Conservation (phyloP, 2,888 invertebrate genomes). For the Pseudanteris insignis region DNA sequence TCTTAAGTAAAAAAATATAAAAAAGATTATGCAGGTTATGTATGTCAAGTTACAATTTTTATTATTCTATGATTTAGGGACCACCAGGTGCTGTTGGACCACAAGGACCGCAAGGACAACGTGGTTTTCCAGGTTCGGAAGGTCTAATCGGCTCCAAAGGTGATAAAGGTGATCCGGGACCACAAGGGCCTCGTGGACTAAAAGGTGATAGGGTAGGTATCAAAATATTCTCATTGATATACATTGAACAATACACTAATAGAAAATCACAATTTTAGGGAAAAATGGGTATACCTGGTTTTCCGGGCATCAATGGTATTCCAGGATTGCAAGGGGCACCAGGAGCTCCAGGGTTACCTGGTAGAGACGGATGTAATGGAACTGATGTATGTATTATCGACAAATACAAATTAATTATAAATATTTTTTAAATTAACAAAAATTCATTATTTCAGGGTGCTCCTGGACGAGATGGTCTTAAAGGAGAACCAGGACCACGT, state of each 20-base stretch:
- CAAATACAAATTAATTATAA: no score
- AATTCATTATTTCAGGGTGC: constrained; percentile 72
- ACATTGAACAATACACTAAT: background rate
- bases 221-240: no score
- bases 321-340: constrained; percentile 76
- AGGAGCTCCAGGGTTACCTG: constrained; percentile 81
- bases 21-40: no score
- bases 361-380: constrained; percentile 95
- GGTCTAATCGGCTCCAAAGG: constrained; percentile 90
- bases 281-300: constrained; percentile 87
- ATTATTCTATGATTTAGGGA: constrained; percentile 76
- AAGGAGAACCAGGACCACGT: constrained; percentile 68
- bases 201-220: constrained; percentile 78
- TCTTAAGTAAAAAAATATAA: no score
- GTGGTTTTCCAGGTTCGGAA: constrained; percentile 84
- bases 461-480: constrained; percentile 76
- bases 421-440: background rate
- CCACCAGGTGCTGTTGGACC: constrained; percentile 78
- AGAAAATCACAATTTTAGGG: no score
- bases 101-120: constrained; percentile 78
- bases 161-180: constrained; percentile 86
- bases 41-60: no score
- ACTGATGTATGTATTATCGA: constrained; percentile 81
- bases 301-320: constrained; percentile 79
- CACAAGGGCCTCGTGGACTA: constrained; percentile 80